Percentiles rank a stretch among this genome's conserved stretches.
These are phyloP conservation scores for Pangasius macronema DNA, from an alignment of 2,797 vertebrate species.

Conservation along the genomic window DNA sequence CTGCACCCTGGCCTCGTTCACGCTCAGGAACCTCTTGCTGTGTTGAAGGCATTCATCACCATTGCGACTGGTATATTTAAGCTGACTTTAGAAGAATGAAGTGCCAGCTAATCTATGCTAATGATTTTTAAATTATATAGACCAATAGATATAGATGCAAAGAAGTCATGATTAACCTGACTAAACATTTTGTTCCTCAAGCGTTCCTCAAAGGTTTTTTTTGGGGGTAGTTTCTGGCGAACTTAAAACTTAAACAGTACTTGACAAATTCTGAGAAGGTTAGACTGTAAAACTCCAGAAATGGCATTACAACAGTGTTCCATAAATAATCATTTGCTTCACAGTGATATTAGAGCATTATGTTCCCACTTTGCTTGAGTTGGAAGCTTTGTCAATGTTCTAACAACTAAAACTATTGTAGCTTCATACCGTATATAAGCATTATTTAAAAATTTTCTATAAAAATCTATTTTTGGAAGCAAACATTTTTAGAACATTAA, in stretches of 20 bases:
- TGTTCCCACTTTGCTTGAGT: not conserved
- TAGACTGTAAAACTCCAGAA: not conserved
- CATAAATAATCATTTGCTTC: not conserved
- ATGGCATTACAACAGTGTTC: not conserved
- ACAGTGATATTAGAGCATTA: not conserved
- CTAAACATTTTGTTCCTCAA: not conserved
- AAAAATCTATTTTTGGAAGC: not conserved
- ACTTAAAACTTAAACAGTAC: not conserved
- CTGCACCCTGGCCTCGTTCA: slow-evolving; percentile 40
- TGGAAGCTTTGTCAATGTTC: not conserved
- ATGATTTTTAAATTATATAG: not conserved
- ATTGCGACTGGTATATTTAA: not conserved
- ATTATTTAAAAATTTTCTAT: not conserved
- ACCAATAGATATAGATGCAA: not conserved
- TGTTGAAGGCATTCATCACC: slow-evolving; percentile 33
- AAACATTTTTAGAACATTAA: not conserved
- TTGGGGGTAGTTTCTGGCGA: not conserved
- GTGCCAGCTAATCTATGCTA: not conserved
- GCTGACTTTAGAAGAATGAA: not conserved
- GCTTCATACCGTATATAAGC: not conserved
- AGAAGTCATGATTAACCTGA: not conserved
- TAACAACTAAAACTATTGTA: not conserved
- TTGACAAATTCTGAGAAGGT: not conserved
- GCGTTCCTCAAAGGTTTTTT: not conserved
- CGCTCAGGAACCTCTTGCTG: slow-evolving; percentile 17